Conservation (phyloP, 2,113 vertebrate genomes). For the Probosciger aterrimus region DNA sequence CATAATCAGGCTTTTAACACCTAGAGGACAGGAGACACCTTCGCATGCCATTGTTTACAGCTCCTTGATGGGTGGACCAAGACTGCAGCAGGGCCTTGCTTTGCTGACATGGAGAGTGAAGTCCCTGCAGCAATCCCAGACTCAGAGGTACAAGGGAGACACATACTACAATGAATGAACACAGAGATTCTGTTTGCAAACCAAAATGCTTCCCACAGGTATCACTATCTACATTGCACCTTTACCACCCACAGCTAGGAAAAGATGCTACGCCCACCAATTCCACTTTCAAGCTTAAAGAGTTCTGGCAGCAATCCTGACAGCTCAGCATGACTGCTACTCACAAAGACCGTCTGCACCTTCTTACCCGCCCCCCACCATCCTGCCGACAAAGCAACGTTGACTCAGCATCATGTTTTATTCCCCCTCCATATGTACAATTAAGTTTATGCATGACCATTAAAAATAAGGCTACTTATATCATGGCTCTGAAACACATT, state of each 20-base stretch:
- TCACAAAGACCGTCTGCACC: rapidly evolving
- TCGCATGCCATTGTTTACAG: not conserved
- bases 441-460: conserved; percentile 64
- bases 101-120: rapidly evolving
- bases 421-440: conserved; percentile 63
- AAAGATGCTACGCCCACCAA: not conserved
- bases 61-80: not conserved
- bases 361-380: not conserved
- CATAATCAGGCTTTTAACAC: not conserved
- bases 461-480: conserved; percentile 71
- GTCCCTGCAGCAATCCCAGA: not conserved
- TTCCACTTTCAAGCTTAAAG: not conserved
- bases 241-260: not conserved
- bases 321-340: not conserved
- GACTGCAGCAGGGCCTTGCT: not conserved
- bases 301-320: not conserved
- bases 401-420: conserved; percentile 65
- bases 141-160: rapidly evolving
- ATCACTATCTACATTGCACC: not conserved
- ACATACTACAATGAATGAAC: rapidly evolving
- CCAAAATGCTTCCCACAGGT: not conserved
- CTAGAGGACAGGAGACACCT: not conserved
- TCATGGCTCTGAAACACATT: conserved; percentile 46
- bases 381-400: conserved; percentile 33
- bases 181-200: not conserved